Percentiles rank a stretch among this genome's conserved stretches.
These are phyloP conservation scores for Zaprionus tsacasi DNA, from an alignment of 1,140 invertebrate species.

Conservation along the genomic window DNA sequence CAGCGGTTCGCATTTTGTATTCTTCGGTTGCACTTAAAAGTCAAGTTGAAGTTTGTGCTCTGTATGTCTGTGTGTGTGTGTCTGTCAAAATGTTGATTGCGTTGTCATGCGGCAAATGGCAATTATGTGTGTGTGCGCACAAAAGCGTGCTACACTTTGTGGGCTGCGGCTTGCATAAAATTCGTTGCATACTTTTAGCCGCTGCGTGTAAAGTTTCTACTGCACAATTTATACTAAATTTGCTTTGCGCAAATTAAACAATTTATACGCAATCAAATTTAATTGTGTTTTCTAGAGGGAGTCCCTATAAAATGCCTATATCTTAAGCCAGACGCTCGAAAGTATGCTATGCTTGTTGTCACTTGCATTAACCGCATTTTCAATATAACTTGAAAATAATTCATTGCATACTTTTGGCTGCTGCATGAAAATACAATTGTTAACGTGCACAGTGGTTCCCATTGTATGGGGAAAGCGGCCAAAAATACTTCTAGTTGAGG, in stretches of 20 bases:
- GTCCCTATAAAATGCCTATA: too few relatives aligned
- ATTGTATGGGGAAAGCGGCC: too few relatives aligned
- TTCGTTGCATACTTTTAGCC: not conserved
- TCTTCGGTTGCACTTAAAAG: constrained; percentile 40
- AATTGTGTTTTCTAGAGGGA: too few relatives aligned
- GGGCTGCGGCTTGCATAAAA: not conserved
- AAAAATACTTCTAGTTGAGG: too few relatives aligned
- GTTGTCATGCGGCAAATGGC: constrained; percentile 34
- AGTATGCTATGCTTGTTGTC: too few relatives aligned
- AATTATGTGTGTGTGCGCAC: constrained; percentile 20
- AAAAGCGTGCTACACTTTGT: constrained; percentile 7
- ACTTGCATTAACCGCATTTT: not conserved
- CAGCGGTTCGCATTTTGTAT: constrained; percentile 32
- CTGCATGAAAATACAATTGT: not conserved
- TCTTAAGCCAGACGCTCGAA: too few relatives aligned
- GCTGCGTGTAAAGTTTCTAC: not conserved
- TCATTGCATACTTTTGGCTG: not conserved
- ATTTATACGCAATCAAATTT: too few relatives aligned
- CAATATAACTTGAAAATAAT: not conserved
- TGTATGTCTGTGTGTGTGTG: constrained; percentile 9
- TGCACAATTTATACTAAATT: too few relatives aligned
- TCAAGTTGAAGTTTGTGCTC: constrained; percentile 30
- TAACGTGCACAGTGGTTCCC: too few relatives aligned
- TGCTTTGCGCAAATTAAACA: too few relatives aligned
- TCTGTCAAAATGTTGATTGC: constrained; percentile 49